A percentile compares a stretch with the other conserved stretches of the same genome.
Evolutionary conservation across 2,888 invertebrate species (phyloP).

Genomic region (Drosophila rubida): DNA sequence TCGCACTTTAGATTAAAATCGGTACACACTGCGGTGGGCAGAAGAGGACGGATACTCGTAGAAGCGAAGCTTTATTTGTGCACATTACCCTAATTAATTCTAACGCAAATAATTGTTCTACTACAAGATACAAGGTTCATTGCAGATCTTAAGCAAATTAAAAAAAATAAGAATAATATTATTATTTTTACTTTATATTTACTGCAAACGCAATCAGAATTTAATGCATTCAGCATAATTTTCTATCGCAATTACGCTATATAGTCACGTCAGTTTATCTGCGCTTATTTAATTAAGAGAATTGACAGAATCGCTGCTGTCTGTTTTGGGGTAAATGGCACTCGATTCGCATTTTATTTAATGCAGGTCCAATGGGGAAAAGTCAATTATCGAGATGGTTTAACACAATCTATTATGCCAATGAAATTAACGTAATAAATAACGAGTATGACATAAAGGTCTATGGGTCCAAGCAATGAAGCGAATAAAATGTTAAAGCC

Average conservation of each 20-base stretch:
- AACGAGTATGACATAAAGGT: not conserved
- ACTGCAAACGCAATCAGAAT: not conserved
- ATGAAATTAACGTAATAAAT: constrained; percentile 3
- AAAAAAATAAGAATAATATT: not conserved
- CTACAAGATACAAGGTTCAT: not conserved
- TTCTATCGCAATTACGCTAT: not conserved
- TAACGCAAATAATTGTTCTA: not conserved
- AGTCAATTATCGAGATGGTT: constrained; percentile 6
- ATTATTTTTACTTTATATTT: too few species aligned
- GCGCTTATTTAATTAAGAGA: not conserved
- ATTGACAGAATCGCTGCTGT: not conserved
- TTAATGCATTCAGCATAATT: not conserved
- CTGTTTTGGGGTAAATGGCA: not conserved
- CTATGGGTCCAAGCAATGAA: not conserved
- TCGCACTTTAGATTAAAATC: constrained; percentile 72
- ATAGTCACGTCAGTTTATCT: not conserved
- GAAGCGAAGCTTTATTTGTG: not conserved
- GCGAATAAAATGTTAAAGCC: not conserved
- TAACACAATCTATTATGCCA: constrained; percentile 7
- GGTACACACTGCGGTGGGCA: constrained; percentile 38
- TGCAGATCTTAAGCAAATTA: not conserved
- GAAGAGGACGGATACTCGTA: not conserved
- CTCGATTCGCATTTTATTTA: not conserved
- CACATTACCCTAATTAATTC: constrained; percentile 16
- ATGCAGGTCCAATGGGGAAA: not conserved